Percentiles rank a stretch among this genome's conserved stretches.
Conservation (phyloP, 1,140 invertebrate species). For the Armadillidium nasatum region DNA sequence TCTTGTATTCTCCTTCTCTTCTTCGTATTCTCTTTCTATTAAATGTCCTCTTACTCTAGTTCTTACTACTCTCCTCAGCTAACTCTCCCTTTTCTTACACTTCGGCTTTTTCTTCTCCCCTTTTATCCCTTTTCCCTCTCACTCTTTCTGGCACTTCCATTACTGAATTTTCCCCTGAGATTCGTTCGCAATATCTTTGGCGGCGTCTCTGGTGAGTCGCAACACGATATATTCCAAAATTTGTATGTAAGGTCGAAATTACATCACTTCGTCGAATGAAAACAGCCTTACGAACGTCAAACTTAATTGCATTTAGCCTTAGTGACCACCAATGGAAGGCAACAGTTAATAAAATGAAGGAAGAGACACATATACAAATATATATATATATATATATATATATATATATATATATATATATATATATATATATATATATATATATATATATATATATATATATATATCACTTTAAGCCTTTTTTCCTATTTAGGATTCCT, state of each 20-base stretch:
- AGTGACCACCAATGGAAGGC: background rate
- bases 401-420: no score
- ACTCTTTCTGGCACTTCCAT: constrained; percentile 1
- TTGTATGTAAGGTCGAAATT: constrained; percentile 7
- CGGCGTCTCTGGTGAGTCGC: background rate
- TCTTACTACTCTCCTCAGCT: background rate
- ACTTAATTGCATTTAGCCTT: constrained; percentile 8
- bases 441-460: no score
- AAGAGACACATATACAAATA: no score
- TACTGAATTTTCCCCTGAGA: background rate
- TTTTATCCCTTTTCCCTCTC: background rate
- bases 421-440: no score
- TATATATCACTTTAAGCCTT: no score
- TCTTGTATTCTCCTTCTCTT: background rate
- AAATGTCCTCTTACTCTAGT: background rate
- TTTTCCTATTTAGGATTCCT: no score
- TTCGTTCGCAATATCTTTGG: background rate
- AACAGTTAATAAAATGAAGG: no score
- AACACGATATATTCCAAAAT: background rate
- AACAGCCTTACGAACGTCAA: constrained; percentile 9
- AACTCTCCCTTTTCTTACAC: background rate
- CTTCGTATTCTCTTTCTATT: background rate
- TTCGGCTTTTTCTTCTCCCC: background rate
- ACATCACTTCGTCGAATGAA: constrained; percentile 5
- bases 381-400: no score